Evolutionary conservation across 2,888 invertebrate species (phyloP).

Genomic region (Brachypterus glaber): DNA sequence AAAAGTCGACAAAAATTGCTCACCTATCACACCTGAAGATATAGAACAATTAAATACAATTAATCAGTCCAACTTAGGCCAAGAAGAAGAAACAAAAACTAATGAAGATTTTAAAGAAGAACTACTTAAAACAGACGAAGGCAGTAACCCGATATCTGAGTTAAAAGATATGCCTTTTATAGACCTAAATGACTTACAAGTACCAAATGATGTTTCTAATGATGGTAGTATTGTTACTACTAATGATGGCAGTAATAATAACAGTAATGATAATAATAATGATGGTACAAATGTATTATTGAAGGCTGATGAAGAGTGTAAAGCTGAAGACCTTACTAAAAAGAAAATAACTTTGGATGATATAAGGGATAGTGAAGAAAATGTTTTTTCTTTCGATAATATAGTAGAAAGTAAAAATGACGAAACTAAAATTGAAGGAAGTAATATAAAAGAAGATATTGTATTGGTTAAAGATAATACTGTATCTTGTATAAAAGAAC

Average conservation of each 20-base stretch:
- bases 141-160: not conserved
- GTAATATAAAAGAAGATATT: not conserved
- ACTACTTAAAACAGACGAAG: not conserved
- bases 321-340: conserved; percentile 3
- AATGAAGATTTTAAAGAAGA: not conserved
- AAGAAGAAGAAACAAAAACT: conserved; percentile 18
- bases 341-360: conserved; percentile 5
- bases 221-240: too few relatives aligned
- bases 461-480: not conserved
- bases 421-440: not conserved
- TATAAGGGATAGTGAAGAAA: too few relatives aligned
- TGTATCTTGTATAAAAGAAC: too few relatives aligned
- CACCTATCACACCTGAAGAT: too few relatives aligned
- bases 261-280: conserved; percentile 11
- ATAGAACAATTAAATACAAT: too few relatives aligned
- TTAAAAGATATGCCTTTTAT: conserved; percentile 6
- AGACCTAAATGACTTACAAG: conserved; percentile 10
- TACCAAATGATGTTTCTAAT: conserved; percentile 1
- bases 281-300: conserved; percentile 2
- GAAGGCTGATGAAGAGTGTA: conserved; percentile 3
- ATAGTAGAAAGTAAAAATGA: conserved; percentile 10
- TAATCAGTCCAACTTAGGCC: conserved; percentile 25
- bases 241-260: too few relatives aligned
- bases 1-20: conserved; percentile 27
- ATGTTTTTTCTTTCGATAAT: too few relatives aligned